phyloP scores from a whole-genome alignment of 2,797 vertebrate species.

The Melanotaenia pygmaea region DNA sequence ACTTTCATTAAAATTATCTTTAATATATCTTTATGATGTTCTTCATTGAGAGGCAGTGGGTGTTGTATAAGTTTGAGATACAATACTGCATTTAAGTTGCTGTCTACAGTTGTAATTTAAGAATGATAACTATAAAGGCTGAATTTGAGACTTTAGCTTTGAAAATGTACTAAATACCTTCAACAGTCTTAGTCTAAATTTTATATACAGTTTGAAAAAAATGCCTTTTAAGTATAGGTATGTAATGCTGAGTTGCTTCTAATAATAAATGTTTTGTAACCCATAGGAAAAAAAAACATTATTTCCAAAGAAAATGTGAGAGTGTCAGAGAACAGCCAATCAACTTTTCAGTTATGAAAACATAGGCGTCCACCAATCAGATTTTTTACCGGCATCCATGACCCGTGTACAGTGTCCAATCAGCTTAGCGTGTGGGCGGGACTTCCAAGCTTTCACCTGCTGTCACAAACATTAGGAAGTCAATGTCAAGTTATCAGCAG shows the following conservation, averaged over 20 bases:
- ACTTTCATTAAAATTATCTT: constrained; percentile 75
- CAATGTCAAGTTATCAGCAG: constrained; percentile 48
- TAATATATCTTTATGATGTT: constrained; percentile 40
- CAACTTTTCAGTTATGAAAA: constrained; percentile 45
- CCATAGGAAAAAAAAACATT: background rate
- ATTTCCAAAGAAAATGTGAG: background rate
- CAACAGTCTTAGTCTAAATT: no score
- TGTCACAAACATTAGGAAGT: constrained; percentile 26
- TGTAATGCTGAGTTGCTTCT: constrained; percentile 11
- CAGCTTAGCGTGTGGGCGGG: constrained; percentile 32
- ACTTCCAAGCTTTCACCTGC: constrained; percentile 9
- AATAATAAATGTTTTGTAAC: background rate
- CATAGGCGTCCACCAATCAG: constrained; percentile 60
- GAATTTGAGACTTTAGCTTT: background rate
- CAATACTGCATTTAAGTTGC: constrained; percentile 2
- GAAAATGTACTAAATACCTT: no score
- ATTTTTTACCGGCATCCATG: constrained; percentile 33
- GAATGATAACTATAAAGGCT: background rate
- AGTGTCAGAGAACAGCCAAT: constrained; percentile 26
- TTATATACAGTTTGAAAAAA: no score
- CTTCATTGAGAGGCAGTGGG: constrained; percentile 38
- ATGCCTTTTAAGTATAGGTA: background rate
- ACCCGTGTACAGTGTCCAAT: constrained; percentile 37
- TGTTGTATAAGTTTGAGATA: constrained; percentile 4
- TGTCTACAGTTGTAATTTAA: background rate